Percentiles rank a stretch among this genome's conserved stretches.
phyloP scores from a whole-genome alignment of 2,888 invertebrate species.

The Hedychridium roseum region DNA sequence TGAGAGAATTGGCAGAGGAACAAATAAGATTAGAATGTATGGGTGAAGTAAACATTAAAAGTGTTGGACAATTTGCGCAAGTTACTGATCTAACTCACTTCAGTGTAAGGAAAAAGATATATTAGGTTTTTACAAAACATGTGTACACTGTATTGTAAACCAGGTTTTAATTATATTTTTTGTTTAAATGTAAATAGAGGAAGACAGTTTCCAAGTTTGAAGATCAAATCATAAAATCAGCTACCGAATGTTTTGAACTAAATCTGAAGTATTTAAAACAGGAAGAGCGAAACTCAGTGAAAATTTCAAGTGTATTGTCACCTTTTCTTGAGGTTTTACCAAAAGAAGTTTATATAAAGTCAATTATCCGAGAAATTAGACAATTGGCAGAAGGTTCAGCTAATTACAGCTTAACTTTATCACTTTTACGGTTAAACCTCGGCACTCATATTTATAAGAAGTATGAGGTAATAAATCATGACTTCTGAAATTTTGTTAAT shows the following conservation, averaged over 20 bases:
- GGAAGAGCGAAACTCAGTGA: slow-evolving; percentile 59
- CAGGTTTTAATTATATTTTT: too few relatives aligned
- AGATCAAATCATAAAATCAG: slow-evolving; percentile 72
- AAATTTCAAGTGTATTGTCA: slow-evolving; percentile 72
- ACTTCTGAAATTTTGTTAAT: too few relatives aligned
- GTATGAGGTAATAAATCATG: slow-evolving; percentile 52
- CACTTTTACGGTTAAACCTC: slow-evolving; percentile 71
- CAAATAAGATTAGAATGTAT: slow-evolving; percentile 77
- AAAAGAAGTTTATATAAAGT: slow-evolving; percentile 67
- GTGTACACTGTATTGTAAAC: too few relatives aligned
- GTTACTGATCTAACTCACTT: too few relatives aligned
- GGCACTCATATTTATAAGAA: slow-evolving; percentile 65
- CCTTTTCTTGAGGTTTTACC: slow-evolving; percentile 77
- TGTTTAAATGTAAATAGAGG: slow-evolving; percentile 65
- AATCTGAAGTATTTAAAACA: slow-evolving; percentile 74
- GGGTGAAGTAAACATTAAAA: slow-evolving; percentile 74
- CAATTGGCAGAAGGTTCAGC: slow-evolving; percentile 81
- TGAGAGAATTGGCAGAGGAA: slow-evolving; percentile 68
- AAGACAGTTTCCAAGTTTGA: slow-evolving; percentile 71
- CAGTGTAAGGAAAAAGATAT: too few relatives aligned
- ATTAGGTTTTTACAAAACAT: too few relatives aligned
- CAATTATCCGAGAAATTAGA: slow-evolving; percentile 75
- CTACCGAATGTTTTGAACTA: slow-evolving; percentile 73
- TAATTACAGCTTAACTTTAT: slow-evolving; percentile 77
- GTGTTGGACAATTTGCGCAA: slow-evolving; percentile 66